Base-by-base conservation (phyloP, 2,888 invertebrate genomes). In the Chrysolina americana region DNA sequence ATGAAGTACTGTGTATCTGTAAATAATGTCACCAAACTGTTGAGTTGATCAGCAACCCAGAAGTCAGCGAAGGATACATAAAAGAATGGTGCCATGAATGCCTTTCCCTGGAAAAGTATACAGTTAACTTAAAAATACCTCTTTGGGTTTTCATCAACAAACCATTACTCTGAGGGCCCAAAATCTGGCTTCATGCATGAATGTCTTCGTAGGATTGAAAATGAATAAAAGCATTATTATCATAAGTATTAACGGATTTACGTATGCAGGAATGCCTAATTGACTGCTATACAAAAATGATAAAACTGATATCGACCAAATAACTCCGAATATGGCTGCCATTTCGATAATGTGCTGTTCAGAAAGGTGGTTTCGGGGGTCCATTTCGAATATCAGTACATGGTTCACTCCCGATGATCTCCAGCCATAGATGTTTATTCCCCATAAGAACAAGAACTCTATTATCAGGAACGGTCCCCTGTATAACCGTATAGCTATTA, bases 41-140 rank as follows among this genome's bases (percentile, higher is more conserved):
- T 99, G 85, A 98, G 90, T 88, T 99, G 99, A 90, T 99, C 98
- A 6, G 98, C 98, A 87, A 99, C 92, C 98, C 98, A 99, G 91
- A 99, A 99, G 89, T 99, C 98, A 28, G 98, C 98, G 86, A 98
- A 99, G 59, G 95, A 92, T 10, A 99, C 98, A 81, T 95, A 96
- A 85, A 95, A 94, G 86, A 98, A 97, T 21, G 98, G 98, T 0
- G 98, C 97, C 47, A 95, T 92, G 64, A 97, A 84, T 80, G 98
- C 94, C 71, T 95, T 92, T 78, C 94, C 94, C 96, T 96, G 87
- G 69, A 80, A 80, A 71, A 41, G n/a, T 0, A 73, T 6, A 36
- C 4, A 70, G 64, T 15, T 59, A 59, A 8, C n/a, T n/a, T 15
- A 47, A 10, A 21, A 5, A 10, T 2, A 23, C 21, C 13, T 19